Evolutionary conservation across 2,888 invertebrate genomes (phyloP), one percentile per base, ranked within the genome.

Genomic region (Masnerella sp.): DNA sequence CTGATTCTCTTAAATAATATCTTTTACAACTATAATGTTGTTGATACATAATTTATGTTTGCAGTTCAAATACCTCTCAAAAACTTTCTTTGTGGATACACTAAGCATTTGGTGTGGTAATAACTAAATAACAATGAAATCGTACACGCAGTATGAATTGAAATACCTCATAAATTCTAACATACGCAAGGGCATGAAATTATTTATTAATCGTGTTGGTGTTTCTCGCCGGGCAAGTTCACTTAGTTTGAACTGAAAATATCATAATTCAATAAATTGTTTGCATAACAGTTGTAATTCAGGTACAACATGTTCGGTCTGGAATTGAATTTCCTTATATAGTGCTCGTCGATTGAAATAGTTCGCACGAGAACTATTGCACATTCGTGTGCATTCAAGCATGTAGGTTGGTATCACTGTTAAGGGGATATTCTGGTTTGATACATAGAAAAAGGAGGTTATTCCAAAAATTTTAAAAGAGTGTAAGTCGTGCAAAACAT

Each of bases 221-320:
- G 9, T 30, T 5, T 7, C 30, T 30, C 30, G 30, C 30, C 9
- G 7, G 30, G 18, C 17, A 18, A 14, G 18, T 40, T 7, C 2
- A 43, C 25, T 43, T 43, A 25, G 25, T 30, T 45, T 17, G 34
- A 25, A 52, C 38, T 36, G 25, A 22, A 47, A 38, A 38, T 52
- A 52, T 52, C 38, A 45, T 58, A 58, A 58, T 58, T 45, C 43
- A 45, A 58, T 58, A 58, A 43, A 58, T 58, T 36, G 45, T 25
- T 45, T 45, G 58, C 56, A 58, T 58, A 45, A 58, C 45, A 32
- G 7, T n/a, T 36, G 45, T 36, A 45, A 58, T 45, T 36, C 36
- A 22, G 25, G 11, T 45, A 45, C 34, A 58, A 58, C 58, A 36
- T 45, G 36, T 9, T 25, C 45, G n/a, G 34, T 12, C n/a, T 22